Conservation (phyloP, 2,113 vertebrate species). For the Fukomys damarensis region DNA sequence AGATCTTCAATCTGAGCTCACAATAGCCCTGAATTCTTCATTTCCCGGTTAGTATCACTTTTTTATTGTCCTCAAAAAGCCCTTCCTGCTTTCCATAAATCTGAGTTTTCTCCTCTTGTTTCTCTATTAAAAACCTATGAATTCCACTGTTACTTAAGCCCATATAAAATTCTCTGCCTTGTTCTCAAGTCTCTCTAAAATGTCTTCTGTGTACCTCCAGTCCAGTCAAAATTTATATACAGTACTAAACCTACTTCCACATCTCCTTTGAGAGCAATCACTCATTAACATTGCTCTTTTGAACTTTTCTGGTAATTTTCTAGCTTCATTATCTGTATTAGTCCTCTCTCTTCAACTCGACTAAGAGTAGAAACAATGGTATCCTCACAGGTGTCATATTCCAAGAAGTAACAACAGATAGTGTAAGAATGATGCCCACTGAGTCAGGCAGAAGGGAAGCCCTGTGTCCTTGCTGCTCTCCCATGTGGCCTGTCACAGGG, state of each 20-base stretch:
- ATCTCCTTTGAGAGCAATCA: background rate
- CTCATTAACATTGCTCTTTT: background rate
- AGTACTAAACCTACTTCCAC: fast-evolving
- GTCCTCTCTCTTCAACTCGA: background rate
- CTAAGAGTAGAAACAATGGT: background rate
- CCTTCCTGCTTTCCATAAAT: background rate
- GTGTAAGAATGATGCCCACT: background rate
- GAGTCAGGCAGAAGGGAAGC: background rate
- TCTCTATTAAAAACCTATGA: background rate
- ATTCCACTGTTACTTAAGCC: background rate
- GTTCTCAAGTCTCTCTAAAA: background rate
- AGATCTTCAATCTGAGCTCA: background rate
- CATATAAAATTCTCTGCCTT: background rate
- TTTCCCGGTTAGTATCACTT: background rate
- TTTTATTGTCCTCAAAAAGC: background rate
- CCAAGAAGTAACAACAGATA: background rate
- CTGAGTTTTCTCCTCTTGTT: background rate
- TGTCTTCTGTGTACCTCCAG: background rate
- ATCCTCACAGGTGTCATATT: background rate
- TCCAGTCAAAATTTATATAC: background rate
- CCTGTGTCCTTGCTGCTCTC: fast-evolving
- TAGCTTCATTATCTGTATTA: background rate
- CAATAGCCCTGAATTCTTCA: background rate
- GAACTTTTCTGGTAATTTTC: background rate
- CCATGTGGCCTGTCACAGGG: background rate